phyloP scores from a whole-genome alignment of 2,797 vertebrate species.

The Epinephelus coioides region DNA sequence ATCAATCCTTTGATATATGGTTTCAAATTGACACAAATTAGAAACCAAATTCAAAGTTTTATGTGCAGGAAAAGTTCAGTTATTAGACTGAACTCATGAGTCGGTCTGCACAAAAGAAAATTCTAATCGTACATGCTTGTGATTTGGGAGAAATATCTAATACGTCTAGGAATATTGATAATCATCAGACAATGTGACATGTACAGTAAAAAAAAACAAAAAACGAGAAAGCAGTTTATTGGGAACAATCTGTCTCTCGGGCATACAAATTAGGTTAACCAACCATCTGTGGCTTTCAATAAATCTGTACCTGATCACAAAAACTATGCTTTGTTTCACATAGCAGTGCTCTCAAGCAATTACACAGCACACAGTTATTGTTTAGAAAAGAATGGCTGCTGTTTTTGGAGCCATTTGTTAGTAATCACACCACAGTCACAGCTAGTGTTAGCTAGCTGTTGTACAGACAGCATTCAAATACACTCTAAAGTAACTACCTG shows the following conservation, averaged over 20 bases:
- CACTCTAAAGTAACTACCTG: not conserved
- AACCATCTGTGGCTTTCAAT: not conserved
- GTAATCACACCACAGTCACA: too few relatives aligned
- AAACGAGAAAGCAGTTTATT: too few relatives aligned
- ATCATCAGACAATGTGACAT: not conserved
- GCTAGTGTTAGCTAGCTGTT: not conserved
- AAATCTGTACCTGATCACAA: not conserved
- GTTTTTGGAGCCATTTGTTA: not conserved
- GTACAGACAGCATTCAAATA: not conserved
- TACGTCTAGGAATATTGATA: not conserved
- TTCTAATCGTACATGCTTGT: not conserved
- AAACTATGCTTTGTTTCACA: not conserved
- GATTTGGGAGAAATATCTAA: not conserved
- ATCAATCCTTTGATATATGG: slow-evolving; percentile 68
- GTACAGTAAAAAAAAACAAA: not conserved
- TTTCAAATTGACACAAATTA: slow-evolving; percentile 41
- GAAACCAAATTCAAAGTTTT: slow-evolving; percentile 29
- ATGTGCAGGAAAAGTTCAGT: not conserved
- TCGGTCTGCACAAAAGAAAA: not conserved
- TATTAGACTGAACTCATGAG: not conserved
- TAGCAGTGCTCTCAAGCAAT: too few relatives aligned
- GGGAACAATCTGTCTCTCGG: too few relatives aligned
- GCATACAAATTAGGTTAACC: too few relatives aligned
- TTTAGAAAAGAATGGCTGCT: not conserved
- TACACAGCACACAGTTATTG: too few relatives aligned